A percentile compares a stretch with the other conserved stretches of the same genome.
Evolutionary conservation across 92 coral and sea anemone species (phyloP).

Genomic region (Porites cylindrica): DNA sequence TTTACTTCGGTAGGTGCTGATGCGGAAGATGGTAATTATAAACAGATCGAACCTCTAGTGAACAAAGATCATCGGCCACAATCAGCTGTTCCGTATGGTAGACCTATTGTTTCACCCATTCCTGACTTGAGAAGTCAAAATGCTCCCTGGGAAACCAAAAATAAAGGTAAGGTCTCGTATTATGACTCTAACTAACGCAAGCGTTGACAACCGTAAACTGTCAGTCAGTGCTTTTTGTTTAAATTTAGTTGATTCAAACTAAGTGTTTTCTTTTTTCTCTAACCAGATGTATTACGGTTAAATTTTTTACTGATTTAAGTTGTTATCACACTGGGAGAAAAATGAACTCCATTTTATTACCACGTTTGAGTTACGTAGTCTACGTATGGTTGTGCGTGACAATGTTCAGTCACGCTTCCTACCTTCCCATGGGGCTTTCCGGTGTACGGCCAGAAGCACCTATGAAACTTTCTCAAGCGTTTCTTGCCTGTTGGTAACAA

Average conservation of each 20-base stretch:
- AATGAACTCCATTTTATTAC: not conserved
- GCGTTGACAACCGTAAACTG: too few species aligned
- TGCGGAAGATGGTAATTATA: conserved; percentile 84
- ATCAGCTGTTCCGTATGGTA: conserved; percentile 85
- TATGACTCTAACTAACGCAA: too few species aligned
- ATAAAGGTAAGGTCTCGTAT: conserved; percentile 49
- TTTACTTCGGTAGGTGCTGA: conserved; percentile 94
- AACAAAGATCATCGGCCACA: conserved; percentile 86
- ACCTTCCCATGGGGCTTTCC: not conserved
- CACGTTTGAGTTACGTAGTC: not conserved
- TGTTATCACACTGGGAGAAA: too few species aligned
- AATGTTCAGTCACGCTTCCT: conserved; percentile 4
- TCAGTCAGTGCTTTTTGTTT: too few species aligned
- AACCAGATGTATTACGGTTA: too few species aligned
- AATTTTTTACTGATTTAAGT: too few species aligned
- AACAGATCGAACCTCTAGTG: conserved; percentile 85
- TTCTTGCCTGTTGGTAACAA: too few species aligned
- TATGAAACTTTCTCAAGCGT: too few species aligned
- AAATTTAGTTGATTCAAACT: too few species aligned
- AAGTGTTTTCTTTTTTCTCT: too few species aligned
- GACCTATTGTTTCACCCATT: conserved; percentile 81
- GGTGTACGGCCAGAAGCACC: not conserved
- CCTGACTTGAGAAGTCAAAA: conserved; percentile 72
- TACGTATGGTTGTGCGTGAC: conserved; percentile 2
- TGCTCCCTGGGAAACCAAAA: conserved; percentile 84